A percentile compares a stretch with the other conserved stretches of the same genome.
Conservation (phyloP, 2,113 vertebrate genomes). For the Asarcornis scutulata region DNA sequence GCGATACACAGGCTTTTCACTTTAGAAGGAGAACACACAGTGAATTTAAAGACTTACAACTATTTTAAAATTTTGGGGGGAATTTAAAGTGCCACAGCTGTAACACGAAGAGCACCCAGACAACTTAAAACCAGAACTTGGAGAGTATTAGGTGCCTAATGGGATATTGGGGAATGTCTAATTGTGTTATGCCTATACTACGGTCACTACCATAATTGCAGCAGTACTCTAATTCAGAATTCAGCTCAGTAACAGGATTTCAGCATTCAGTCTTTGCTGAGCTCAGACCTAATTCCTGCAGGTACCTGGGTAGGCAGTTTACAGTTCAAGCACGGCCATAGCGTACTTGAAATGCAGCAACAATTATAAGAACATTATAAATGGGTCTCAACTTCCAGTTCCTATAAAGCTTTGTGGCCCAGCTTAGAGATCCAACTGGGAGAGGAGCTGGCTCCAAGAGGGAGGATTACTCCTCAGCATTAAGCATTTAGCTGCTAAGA, state of each 20-base stretch:
- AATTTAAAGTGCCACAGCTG: background rate
- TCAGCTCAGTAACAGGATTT: background rate
- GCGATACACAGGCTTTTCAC: background rate
- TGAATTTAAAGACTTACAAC: background rate
- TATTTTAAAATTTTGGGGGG: background rate
- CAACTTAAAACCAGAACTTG: background rate
- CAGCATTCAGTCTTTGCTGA: background rate
- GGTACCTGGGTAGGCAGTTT: background rate
- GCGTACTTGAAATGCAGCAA: background rate
- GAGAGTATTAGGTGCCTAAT: background rate
- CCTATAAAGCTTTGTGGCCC: background rate
- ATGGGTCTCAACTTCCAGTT: background rate
- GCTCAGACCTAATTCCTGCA: background rate
- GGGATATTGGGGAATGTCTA: background rate
- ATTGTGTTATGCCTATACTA: fast-evolving
- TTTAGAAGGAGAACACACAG: background rate
- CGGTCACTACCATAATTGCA: background rate
- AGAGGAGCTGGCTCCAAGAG: slow-evolving; percentile 32
- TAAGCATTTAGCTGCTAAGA: slow-evolving; percentile 15
- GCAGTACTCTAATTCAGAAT: background rate
- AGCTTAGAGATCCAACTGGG: background rate
- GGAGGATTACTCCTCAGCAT: background rate
- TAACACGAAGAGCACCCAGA: background rate
- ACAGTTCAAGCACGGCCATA: background rate
- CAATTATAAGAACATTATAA: background rate